These are phyloP conservation scores for Thalassaphorura encarpata DNA, from an alignment of 1,140 invertebrate species.

Conservation along the genomic window DNA sequence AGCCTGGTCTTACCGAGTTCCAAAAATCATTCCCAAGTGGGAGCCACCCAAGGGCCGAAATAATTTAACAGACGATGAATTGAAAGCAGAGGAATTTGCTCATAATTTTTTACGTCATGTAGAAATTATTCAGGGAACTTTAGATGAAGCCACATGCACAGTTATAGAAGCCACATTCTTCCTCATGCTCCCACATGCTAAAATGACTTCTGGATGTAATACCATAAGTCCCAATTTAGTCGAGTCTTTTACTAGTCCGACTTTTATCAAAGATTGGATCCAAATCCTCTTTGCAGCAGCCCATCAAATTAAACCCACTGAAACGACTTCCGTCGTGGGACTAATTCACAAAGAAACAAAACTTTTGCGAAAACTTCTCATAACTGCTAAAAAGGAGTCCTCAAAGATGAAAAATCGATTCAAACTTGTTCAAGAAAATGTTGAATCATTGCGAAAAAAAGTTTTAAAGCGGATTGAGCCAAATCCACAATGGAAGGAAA, in stretches of 20 bases:
- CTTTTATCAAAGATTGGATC: background rate
- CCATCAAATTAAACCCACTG: background rate
- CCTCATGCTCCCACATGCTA: conserved; percentile 3
- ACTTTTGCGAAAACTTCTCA: background rate
- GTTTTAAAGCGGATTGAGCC: background rate
- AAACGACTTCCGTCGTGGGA: background rate
- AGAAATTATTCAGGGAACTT: background rate
- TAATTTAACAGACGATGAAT: background rate
- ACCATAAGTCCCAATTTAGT: background rate
- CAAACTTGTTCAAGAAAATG: background rate
- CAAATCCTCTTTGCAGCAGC: background rate
- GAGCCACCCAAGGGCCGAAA: background rate
- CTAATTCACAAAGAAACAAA: conserved; percentile 1
- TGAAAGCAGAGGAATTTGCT: background rate
- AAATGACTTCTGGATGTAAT: background rate
- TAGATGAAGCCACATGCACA: conserved; percentile 1
- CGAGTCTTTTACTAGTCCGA: background rate
- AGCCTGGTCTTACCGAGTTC: background rate
- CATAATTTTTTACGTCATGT: background rate
- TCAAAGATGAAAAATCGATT: conserved; percentile 2
- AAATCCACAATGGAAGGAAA: background rate
- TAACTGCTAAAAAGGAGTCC: background rate
- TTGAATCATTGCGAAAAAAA: background rate
- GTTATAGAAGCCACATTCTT: background rate
- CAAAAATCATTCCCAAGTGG: background rate